These are phyloP conservation scores for Decapterus maruadsi DNA, from an alignment of 2,797 vertebrate genomes.

Conservation along the genomic window DNA sequence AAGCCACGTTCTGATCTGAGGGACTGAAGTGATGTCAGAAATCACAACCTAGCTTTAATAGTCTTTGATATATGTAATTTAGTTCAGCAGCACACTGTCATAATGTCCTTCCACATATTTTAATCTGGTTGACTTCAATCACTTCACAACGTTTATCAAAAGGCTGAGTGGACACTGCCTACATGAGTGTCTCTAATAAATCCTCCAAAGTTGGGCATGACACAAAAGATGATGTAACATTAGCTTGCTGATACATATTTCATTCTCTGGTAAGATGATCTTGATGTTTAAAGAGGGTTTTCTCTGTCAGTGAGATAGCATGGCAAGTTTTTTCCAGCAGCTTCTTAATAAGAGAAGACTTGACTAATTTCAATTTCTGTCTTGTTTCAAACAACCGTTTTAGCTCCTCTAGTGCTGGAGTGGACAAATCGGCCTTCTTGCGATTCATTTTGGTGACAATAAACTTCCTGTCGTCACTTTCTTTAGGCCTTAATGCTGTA, in stretches of 20 bases:
- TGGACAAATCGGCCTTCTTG: neutral
- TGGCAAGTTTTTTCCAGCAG: too few species aligned
- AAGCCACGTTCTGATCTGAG: too few species aligned
- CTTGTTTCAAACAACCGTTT: neutral
- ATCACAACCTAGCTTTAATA: neutral
- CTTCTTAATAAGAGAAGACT: too few species aligned
- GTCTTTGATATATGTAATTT: neutral
- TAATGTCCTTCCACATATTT: conserved; percentile 2
- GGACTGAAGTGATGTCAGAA: too few species aligned
- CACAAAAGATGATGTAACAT: too few species aligned
- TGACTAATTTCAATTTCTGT: too few species aligned
- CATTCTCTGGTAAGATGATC: too few species aligned
- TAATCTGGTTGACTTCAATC: conserved; percentile 1
- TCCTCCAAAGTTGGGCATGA: neutral
- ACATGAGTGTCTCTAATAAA: neutral
- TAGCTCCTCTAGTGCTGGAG: neutral
- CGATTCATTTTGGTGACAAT: conserved; percentile 10
- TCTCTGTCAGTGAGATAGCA: too few species aligned
- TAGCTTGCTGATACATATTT: too few species aligned
- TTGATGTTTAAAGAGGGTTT: too few species aligned
- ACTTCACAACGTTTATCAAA: neutral
- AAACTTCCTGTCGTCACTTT: conserved; percentile 32
- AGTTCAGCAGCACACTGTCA: neutral
- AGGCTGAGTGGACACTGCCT: neutral
- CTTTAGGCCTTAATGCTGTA: conserved; percentile 32